Evolutionary conservation across 2,888 invertebrate genomes (phyloP).

Genomic region (Thalpophila matura): DNA sequence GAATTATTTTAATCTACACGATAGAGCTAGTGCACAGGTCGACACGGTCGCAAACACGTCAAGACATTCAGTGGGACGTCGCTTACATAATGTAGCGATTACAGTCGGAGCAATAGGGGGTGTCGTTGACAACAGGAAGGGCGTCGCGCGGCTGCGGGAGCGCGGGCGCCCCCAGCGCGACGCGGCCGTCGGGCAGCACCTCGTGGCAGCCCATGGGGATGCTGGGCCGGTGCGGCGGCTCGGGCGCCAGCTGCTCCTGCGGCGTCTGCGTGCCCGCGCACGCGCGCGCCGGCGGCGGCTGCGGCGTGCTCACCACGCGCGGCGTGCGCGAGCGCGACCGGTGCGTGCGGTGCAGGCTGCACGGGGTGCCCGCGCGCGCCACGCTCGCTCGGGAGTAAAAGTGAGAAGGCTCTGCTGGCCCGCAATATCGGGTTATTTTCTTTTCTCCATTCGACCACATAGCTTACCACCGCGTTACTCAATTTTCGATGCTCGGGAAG

Average conservation of each 20-base stretch:
- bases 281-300: slow-evolving; percentile 68
- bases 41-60: slow-evolving; percentile 90
- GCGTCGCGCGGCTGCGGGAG: slow-evolving; percentile 72
- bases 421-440: slow-evolving; percentile 79
- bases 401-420: slow-evolving; percentile 89
- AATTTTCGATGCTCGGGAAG: slow-evolving; percentile 5
- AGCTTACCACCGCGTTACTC: slow-evolving; percentile 44
- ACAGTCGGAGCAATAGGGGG: slow-evolving; percentile 95
- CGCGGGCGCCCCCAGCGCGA: slow-evolving; percentile 83
- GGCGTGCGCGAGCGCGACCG: slow-evolving; percentile 85
- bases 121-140: slow-evolving; percentile 89
- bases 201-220: slow-evolving; percentile 90
- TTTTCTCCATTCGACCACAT: slow-evolving; percentile 64
- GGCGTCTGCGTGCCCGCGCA: slow-evolving; percentile 86
- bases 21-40: slow-evolving; percentile 85
- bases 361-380: slow-evolving; percentile 93
- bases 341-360: slow-evolving; percentile 90
- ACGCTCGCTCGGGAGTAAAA: slow-evolving; percentile 95
- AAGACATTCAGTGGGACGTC: slow-evolving; percentile 86
- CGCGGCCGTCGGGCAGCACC: slow-evolving; percentile 87
- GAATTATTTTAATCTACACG: slow-evolving; percentile 76
- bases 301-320: slow-evolving; percentile 84
- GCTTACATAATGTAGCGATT: slow-evolving; percentile 97
- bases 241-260: slow-evolving; percentile 74
- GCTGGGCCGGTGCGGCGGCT: slow-evolving; percentile 85